phyloP scores from a whole-genome alignment of 2,113 vertebrate species.

The Nansenia antarctica region DNA sequence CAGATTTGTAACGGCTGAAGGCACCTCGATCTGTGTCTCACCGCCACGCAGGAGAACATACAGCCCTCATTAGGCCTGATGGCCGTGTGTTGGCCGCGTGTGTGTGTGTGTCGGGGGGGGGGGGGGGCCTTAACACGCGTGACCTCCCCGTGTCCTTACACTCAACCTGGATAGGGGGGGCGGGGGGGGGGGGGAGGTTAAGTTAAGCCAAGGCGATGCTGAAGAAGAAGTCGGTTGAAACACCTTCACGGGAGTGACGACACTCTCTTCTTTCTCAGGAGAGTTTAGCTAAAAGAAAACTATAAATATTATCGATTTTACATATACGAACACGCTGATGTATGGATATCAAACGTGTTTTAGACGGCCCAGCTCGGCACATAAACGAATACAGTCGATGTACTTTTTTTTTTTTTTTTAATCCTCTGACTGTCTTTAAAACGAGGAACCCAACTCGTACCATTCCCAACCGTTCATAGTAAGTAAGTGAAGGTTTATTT shows the following conservation, averaged over 20 bases:
- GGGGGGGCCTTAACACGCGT: not conserved
- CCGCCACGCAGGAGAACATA: conserved; percentile 91
- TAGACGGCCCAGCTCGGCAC: too few species aligned
- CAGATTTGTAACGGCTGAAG: conserved; percentile 97
- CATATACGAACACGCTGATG: too few species aligned
- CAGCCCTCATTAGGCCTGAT: conserved; percentile 96
- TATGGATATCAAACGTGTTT: too few species aligned
- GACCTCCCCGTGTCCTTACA: conserved; percentile 64
- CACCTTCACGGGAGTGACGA: not conserved
- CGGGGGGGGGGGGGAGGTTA: too few species aligned
- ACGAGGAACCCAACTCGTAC: too few species aligned
- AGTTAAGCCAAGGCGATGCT: not conserved
- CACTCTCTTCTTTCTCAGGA: not conserved
- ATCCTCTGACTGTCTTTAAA: too few species aligned
- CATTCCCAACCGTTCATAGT: too few species aligned
- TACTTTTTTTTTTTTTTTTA: too few species aligned
- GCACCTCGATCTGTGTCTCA: conserved; percentile 93
- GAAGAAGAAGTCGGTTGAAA: not conserved
- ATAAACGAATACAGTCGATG: too few species aligned
- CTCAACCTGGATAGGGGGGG: not conserved
- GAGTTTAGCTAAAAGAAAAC: not conserved
- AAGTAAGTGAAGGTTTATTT: too few species aligned
- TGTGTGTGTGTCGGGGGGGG: conserved; percentile 27
- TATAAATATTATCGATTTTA: too few species aligned
- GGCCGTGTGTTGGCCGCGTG: conserved; percentile 80